These are phyloP conservation scores for Gymnothorax javanicus DNA, from an alignment of 2,797 vertebrate species.

Conservation along the genomic window DNA sequence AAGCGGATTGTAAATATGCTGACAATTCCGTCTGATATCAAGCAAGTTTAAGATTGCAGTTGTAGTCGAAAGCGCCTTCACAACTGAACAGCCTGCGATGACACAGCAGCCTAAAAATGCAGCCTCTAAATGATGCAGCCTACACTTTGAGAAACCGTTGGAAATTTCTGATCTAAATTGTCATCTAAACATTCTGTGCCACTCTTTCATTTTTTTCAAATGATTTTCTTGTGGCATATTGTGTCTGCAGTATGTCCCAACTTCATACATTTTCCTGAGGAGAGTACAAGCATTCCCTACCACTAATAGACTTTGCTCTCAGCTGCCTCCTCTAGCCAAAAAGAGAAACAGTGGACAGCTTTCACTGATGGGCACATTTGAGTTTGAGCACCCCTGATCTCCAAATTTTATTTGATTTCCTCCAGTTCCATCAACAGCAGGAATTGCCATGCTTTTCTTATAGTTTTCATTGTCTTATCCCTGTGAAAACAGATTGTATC, in stretches of 20 bases:
- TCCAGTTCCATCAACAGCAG: background rate
- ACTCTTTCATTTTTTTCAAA: background rate
- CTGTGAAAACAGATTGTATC: constrained; percentile 85
- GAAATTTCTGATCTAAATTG: background rate
- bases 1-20: too few relatives aligned
- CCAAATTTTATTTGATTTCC: background rate
- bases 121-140: too few relatives aligned
- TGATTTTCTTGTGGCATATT: background rate
- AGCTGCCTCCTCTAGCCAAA: background rate
- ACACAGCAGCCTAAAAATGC: too few relatives aligned
- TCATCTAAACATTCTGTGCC: background rate
- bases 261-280: background rate
- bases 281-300: background rate
- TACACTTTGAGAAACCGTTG: background rate
- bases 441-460: background rate
- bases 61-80: too few relatives aligned
- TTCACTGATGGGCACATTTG: background rate
- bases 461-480: constrained; percentile 42
- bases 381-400: background rate
- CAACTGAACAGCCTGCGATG: too few relatives aligned
- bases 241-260: background rate
- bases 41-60: too few relatives aligned
- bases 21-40: too few relatives aligned
- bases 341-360: background rate
- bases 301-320: background rate